Evolutionary conservation across 1,140 invertebrate species (phyloP), one percentile per base, ranked within the genome.

Genomic region (Zeugodacus cucurbitae): DNA sequence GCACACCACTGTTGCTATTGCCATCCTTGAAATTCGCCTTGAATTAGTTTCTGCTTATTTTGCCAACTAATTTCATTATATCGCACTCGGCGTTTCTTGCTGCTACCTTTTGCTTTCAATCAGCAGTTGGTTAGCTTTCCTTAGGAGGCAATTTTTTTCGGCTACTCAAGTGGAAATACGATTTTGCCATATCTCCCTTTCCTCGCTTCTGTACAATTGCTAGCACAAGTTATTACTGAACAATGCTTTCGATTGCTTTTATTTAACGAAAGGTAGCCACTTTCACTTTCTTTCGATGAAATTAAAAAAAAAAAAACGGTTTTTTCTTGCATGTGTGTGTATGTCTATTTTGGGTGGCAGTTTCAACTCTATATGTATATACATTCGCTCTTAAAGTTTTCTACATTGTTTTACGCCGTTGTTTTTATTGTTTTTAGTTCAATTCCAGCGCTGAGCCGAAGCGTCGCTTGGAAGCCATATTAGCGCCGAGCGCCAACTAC

Each of bases 41-140:
- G 74, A 82, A 82, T 82, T 82, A 82, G 74, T 82, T 82, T 82
- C 41, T 82, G 74, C 74, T 82, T n/a, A 82, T 82, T 82, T 82
- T 37, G 37, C 34, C n/a, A 14, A 82, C 74, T 82, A 82, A 82
- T 82, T 44, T 48, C 41, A 82, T 82, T 82, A 82, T 14, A 82
- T 29, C 44, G 74, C 11, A n/a, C 26, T 82, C 10, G 74, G 41
- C 74, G 74, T 82, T 41, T 29, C 22, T 14, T 8, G 41, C n/a
- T 10, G 11, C 74, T n/a, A 82, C 74, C 44, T 29, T 54, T 54
- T 82, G 48, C 74, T 82, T 54, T 82, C 74, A 48, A n/a, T 17
- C 70, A 37, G 3, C 8, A 26, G 10, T 82, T 48, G 32, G 4
- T 37, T 74, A 10, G 34, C 67, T 74, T 37, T 37, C n/a, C 20